Evolutionary conservation across 1,140 invertebrate species (phyloP), one percentile per base, ranked within the genome.

Genomic region (Habropoda laboriosa): DNA sequence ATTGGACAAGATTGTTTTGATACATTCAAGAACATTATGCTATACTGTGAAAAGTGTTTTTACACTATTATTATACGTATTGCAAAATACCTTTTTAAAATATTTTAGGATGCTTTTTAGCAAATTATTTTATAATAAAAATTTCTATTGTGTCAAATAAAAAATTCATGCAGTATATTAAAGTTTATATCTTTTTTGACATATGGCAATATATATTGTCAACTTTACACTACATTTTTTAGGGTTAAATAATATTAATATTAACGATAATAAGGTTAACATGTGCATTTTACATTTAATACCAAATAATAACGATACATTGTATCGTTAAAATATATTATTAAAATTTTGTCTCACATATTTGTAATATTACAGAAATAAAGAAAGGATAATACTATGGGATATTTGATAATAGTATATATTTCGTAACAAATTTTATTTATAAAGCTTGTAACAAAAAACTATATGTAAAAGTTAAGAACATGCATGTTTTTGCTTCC

Each of bases 61-160:
- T 51, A 57, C 51, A 30, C 32, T n/a, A 40, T 70, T 66, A 53
- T 53, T 10, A 18, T 72, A 24, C 47, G 21, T 79, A 73, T 53
- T 77, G 42, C 61, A 63, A 71, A 66, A 66, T 60, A 45, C 35
- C 70, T 5, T 73, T 72, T n/a, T 13, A 21, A 72, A 72, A 68
- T 63, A 55, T 24, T 61, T 6, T 49, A 35, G 13, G 24, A 49
- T 58, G 21, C 42, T 73, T 84, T n/a, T 55, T 51, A 32, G 18
- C 35, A 80, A 73, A 63, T 83, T 67, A 30, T 77, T 83, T 85
- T 85, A 73, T 83, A 73, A 35, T 10, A 18, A 57, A 57, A 61
- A 80, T 57, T 73, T 64, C 40, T 73, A 38, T 45, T 7, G 18
- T 66, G 32, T 58, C 4, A 32, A 75, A 73, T 74, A 75, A 79